Conservation (phyloP, 2,113 vertebrate genomes). For the Bagarius yarrelli region DNA sequence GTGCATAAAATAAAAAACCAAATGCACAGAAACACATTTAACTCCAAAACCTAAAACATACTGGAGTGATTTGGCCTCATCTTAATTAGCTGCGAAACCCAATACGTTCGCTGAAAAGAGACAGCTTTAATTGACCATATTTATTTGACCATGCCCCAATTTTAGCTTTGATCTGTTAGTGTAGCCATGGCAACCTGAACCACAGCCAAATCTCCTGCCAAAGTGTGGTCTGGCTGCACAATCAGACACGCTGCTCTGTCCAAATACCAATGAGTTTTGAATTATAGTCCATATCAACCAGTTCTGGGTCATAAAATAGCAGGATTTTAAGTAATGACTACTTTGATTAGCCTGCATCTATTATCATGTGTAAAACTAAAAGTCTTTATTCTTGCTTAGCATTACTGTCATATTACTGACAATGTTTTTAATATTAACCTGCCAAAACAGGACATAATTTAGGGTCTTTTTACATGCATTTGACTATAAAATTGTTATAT, state of each 20-base stretch:
- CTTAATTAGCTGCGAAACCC: slow-evolving; percentile 12
- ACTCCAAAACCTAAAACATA: slow-evolving; percentile 22
- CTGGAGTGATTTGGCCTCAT: slow-evolving; percentile 31
- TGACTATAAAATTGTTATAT: not conserved
- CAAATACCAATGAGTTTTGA: not conserved
- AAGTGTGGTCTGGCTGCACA: slow-evolving; percentile 2
- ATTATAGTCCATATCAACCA: not conserved
- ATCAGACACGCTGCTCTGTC: not conserved
- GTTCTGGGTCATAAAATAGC: not conserved
- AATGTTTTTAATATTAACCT: not conserved
- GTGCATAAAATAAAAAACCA: not conserved
- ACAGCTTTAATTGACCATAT: slow-evolving; percentile 17
- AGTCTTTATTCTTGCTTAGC: not conserved
- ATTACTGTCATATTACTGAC: not conserved
- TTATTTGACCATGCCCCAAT: slow-evolving; percentile 16
- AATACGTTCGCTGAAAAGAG: slow-evolving; percentile 8
- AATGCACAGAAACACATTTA: slow-evolving; percentile 19
- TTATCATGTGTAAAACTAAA: not conserved
- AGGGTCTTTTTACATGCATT: not conserved
- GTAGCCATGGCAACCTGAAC: slow-evolving; percentile 38
- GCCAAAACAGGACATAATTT: not conserved
- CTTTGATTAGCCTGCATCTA: not conserved
- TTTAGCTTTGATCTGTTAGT: slow-evolving; percentile 30
- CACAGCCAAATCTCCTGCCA: slow-evolving; percentile 21
- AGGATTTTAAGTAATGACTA: not conserved